Conservation (phyloP, 1,140 invertebrate species). For the Bombus waltoni region DNA sequence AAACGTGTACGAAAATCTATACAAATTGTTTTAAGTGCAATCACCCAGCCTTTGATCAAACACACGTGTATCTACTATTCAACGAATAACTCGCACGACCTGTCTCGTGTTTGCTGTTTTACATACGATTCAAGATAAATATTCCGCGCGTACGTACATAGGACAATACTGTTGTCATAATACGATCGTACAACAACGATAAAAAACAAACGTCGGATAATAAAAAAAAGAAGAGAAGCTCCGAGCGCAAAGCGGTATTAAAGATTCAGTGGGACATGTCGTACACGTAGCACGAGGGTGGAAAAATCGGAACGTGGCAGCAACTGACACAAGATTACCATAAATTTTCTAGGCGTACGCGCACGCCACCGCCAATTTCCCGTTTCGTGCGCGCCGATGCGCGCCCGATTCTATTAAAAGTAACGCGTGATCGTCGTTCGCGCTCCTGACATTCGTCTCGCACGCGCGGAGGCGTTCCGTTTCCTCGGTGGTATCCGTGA, state of each 20-base stretch:
- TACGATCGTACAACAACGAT: neutral
- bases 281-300: neutral
- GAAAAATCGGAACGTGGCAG: conserved; percentile 9
- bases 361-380: conserved; percentile 20
- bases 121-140: neutral
- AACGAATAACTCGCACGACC: too few relatives aligned
- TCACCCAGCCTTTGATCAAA: neutral
- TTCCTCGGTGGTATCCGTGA: conserved; percentile 19
- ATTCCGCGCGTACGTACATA: neutral
- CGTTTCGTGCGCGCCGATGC: conserved; percentile 18
- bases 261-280: conserved; percentile 2
- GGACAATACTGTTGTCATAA: too few relatives aligned
- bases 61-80: neutral
- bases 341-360: conserved; percentile 18
- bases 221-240: neutral
- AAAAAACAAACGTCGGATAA: neutral
- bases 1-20: conserved; percentile 1
- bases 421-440: conserved; percentile 11
- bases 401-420: conserved; percentile 28
- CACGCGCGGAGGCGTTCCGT: neutral
- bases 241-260: neutral
- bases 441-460: neutral
- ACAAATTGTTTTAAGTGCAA: neutral
- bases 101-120: neutral
- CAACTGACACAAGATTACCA: conserved; percentile 23